Percentiles rank a stretch among this genome's conserved stretches.
Evolutionary conservation across 2,797 vertebrate genomes (phyloP).

Genomic region (Sarcophilus harrisii): DNA sequence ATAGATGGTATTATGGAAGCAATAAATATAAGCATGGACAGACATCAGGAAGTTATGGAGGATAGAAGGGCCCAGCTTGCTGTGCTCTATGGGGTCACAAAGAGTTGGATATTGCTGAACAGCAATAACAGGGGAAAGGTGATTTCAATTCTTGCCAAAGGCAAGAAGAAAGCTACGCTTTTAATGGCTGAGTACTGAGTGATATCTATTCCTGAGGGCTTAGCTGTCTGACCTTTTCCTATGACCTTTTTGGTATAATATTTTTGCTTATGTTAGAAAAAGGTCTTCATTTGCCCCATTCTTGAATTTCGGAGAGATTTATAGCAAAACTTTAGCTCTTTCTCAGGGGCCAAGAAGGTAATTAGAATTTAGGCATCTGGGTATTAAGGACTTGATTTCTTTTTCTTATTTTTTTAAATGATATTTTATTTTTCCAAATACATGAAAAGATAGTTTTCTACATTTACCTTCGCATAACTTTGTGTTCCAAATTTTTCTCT

Average conservation of each 20-base stretch:
- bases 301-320: neutral
- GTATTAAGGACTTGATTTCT: rapidly evolving
- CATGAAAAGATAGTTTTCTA: too few species aligned
- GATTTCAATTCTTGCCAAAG: neutral
- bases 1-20: too few species aligned
- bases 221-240: rapidly evolving
- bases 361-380: neutral
- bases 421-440: too few species aligned
- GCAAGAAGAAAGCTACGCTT: rapidly evolving
- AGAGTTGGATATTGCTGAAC: too few species aligned
- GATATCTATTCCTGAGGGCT: rapidly evolving
- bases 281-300: rapidly evolving
- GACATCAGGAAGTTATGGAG: rapidly evolving
- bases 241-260: rapidly evolving
- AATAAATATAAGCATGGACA: rapidly evolving
- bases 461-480: too few species aligned
- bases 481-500: too few species aligned
- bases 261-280: neutral
- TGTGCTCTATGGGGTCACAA: too few species aligned
- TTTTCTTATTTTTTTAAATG: too few species aligned
- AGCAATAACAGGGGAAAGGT: neutral
- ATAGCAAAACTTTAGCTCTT: neutral
- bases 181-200: rapidly evolving
- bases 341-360: neutral
- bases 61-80: neutral